phyloP scores from a whole-genome alignment of 2,113 vertebrate species.

The Sinocyclocheilus maitianheensis region DNA sequence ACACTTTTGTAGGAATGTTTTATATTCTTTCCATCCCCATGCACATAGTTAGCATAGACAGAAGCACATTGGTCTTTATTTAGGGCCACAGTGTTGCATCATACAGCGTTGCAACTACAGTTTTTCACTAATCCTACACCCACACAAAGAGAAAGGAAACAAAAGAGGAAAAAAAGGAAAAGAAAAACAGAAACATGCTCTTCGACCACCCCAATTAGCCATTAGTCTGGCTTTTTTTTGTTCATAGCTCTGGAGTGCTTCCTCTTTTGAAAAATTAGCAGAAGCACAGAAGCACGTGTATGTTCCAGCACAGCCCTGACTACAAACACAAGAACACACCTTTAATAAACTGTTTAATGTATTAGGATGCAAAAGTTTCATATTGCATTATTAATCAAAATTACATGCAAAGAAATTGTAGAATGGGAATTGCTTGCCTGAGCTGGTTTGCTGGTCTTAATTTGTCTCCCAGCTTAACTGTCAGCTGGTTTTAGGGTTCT shows the following conservation, averaged over 20 bases:
- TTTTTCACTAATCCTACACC: constrained; percentile 45
- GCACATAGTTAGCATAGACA: too few species aligned
- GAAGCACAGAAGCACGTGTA: background rate
- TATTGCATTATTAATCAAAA: background rate
- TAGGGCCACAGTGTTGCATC: constrained; percentile 14
- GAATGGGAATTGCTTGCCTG: too few species aligned
- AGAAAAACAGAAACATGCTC: constrained; percentile 40
- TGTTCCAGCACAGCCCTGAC: background rate
- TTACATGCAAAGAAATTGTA: too few species aligned
- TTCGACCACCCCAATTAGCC: constrained; percentile 31
- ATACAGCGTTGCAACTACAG: constrained; percentile 39
- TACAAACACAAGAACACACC: constrained; percentile 20
- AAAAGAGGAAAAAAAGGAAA: constrained; percentile 38
- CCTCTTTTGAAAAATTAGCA: constrained; percentile 45
- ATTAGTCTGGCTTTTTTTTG: constrained; percentile 13
- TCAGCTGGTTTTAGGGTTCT: background rate
- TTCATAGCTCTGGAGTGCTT: constrained; percentile 33
- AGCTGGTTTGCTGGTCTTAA: background rate
- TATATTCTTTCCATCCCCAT: background rate
- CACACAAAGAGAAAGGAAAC: constrained; percentile 36
- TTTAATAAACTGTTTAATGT: background rate
- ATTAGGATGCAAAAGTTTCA: background rate
- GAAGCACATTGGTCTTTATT: background rate
- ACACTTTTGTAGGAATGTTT: background rate
- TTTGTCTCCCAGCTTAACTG: background rate